Evolutionary conservation across 2,888 invertebrate species (phyloP).

Genomic region (Drosophila antonietae): DNA sequence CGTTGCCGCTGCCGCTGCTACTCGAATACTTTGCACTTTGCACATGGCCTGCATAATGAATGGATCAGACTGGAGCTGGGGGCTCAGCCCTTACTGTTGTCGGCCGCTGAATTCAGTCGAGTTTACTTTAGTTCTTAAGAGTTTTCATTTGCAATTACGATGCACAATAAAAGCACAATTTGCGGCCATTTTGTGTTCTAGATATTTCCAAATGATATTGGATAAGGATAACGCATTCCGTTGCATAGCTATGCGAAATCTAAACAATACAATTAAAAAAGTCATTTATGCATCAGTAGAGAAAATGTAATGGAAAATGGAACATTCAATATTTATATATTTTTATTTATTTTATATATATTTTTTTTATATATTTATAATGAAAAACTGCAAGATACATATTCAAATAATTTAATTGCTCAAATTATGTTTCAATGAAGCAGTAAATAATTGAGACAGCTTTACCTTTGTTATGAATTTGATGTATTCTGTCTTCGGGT

Average conservation of each 20-base stretch:
- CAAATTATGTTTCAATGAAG: too few species aligned
- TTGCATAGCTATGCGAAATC: not conserved
- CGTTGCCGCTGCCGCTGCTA: conserved; percentile 21
- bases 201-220: conserved; percentile 36
- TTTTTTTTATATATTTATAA: too few species aligned
- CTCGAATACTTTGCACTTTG: conserved; percentile 65
- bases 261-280: not conserved
- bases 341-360: too few species aligned
- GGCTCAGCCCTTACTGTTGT: conserved; percentile 3
- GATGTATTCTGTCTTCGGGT: too few species aligned
- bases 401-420: too few species aligned
- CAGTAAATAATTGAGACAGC: not conserved
- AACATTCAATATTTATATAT: too few species aligned
- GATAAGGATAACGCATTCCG: not conserved
- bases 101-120: conserved; percentile 42
- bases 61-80: conserved; percentile 30
- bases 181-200: conserved; percentile 59
- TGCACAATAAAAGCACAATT: conserved; percentile 65
- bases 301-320: too few species aligned
- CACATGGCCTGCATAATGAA: conserved; percentile 78
- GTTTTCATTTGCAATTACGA: conserved; percentile 56
- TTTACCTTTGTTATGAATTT: not conserved
- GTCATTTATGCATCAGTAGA: not conserved
- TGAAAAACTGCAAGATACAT: too few species aligned
- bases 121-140: conserved; percentile 50